Evolutionary conservation across 2,113 vertebrate species (phyloP), one percentile per base, ranked within the genome.

Genomic region (Procapra przewalskii): DNA sequence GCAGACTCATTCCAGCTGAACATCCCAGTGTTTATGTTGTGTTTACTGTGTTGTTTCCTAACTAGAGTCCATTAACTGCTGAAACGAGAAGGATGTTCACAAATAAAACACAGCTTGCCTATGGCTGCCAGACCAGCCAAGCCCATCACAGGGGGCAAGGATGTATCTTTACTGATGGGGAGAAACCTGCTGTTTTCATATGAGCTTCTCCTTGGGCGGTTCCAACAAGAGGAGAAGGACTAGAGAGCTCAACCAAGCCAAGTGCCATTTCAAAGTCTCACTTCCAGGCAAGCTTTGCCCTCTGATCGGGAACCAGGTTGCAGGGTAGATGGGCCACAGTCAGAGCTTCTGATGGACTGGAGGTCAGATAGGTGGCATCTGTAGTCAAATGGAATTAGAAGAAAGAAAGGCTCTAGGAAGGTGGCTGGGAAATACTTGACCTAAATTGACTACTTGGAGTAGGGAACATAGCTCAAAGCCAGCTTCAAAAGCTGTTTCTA

Each of bases 11-110:
- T 97, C 89, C 45, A 91, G 45, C 93, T 83, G 52, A 77, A 95
- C 88, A 96, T 33, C 62, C 89, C 91, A 59, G 31, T 75, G 97
- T 97, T 97, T 97, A 98, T 92, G 96, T 96, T 81, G 88, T 89
- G 60, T 94, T 97, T 96, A 96, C 94, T 96, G 95, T 67, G 96
- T n/a, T 91, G 93, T 96, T 93, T 97, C 79, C 93, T 96, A 96
- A 98, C 95, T 92, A 96, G 94, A 97, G 97, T 97, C 97, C 96
- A 96, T 97, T 96, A 97, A 95, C 95, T 94, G 64, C 94, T 77
- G 95, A 92, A 97, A 97, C 81, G 95, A 97, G 97, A 97, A 96
- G 90, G 85, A 97, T 92, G 97, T 79, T 88, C 91, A 60, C 3
- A 3, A 95, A 96, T 95, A 96, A 97, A 96, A 91, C 94, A 93